These are phyloP conservation scores for Mastacembelus armatus DNA, from an alignment of 2,797 vertebrate species.

Conservation along the genomic window DNA sequence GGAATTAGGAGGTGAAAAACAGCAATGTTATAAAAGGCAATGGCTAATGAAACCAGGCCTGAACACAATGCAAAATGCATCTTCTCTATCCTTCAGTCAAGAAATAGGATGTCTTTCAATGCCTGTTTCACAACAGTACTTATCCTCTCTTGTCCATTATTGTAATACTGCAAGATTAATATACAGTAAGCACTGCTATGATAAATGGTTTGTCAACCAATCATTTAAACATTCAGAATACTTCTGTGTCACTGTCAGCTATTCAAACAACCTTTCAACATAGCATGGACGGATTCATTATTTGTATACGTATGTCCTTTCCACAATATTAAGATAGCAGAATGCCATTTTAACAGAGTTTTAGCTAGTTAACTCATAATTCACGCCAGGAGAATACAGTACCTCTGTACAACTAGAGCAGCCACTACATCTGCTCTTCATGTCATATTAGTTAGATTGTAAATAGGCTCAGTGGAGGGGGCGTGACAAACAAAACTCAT, in stretches of 20 bases:
- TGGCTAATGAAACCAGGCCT: constrained; percentile 28
- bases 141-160: background rate
- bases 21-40: constrained; percentile 28
- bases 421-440: constrained; percentile 43
- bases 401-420: constrained; percentile 19
- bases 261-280: constrained; percentile 9
- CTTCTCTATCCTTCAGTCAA: background rate
- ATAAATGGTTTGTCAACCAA: constrained; percentile 27
- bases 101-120: constrained; percentile 22
- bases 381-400: constrained; percentile 21
- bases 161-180: constrained; percentile 6
- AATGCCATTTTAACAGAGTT: background rate
- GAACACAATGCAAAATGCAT: constrained; percentile 6
- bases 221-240: constrained; percentile 11
- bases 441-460: constrained; percentile 36
- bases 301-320: background rate
- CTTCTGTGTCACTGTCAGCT: constrained; percentile 5
- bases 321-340: background rate
- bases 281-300: background rate
- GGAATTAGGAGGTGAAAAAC: background rate
- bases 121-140: constrained; percentile 9
- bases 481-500: constrained; percentile 24
- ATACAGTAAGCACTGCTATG: background rate
- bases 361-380: background rate
- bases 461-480: constrained; percentile 26